Base-by-base conservation (phyloP, 2,888 invertebrate species). In the Apodemia zela region DNA sequence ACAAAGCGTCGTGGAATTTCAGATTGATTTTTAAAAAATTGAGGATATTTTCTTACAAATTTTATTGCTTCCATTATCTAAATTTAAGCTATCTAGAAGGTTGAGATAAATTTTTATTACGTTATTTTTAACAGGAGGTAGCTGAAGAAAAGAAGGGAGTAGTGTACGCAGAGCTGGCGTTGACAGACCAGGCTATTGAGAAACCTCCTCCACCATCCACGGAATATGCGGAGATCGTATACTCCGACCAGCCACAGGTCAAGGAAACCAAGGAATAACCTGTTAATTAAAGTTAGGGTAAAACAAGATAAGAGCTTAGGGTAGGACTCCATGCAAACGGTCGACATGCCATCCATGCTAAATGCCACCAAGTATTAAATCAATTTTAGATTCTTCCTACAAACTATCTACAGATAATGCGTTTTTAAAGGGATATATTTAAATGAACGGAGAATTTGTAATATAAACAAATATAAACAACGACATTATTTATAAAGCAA, bases 171-270 rank as follows among this genome's bases (percentile, higher is more conserved):
- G 95, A 95, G 81, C 84, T 96, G 67, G 95, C 95, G 66, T 82
- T 96, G 60, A 85, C 85, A 0, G 89, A 88, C 6, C 85, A 87
- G 61, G 78, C 79, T 0, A 73, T 77, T 0, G 86, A 87, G 11
- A 88, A 88, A 59, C 89, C 90, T 0, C 82, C 84, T 0, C 87
- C 89, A 1, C 93, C 85, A 74, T 89, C 75, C 59, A 94, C 95
- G 1, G 95, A 94, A 69, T 97, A 97, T 81, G 97, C 97, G 0
- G 97, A 97, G 82, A 97, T 97, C 64, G 94, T 96, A 0, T 96
- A 96, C 84, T 93, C 94, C 0, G 94, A 94, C 67, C 92, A 93
- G 47, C 80, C 84, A 0, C 80, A 82, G 33, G 61, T 66, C 11
- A 87, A 86, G 61, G 88, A 89, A 8, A 75, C 71, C 4, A 88